These are phyloP conservation scores for Sinosuthora webbiana DNA, from an alignment of 2,113 vertebrate genomes.

Conservation along the genomic window DNA sequence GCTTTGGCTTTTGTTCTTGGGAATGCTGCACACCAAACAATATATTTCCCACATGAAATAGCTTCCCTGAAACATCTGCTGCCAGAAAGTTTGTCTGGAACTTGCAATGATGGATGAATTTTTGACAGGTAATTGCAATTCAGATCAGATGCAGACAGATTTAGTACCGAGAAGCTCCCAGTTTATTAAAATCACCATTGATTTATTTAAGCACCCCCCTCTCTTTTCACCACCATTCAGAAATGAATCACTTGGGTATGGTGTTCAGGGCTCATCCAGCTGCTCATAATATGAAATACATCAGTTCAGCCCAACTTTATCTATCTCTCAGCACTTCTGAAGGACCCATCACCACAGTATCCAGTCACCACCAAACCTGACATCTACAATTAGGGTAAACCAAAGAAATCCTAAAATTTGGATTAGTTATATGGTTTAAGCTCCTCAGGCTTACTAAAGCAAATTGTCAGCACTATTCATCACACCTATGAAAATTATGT, in stretches of 20 bases:
- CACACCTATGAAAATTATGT: not conserved
- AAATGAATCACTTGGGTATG: conserved; percentile 73
- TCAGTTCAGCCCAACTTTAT: conserved; percentile 25
- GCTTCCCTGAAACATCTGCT: conserved; percentile 75
- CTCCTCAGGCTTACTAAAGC: not conserved
- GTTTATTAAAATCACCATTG: conserved; percentile 80
- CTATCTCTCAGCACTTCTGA: conserved; percentile 15
- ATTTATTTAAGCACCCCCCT: conserved; percentile 72
- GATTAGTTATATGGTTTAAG: not conserved
- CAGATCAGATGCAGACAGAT: conserved; percentile 82
- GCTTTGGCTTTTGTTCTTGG: conserved; percentile 58
- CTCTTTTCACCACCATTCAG: conserved; percentile 67
- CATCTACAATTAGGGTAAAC: not conserved
- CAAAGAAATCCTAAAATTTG: not conserved
- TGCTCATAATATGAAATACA: conserved; percentile 53
- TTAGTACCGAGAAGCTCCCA: conserved; percentile 72
- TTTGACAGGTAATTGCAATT: conserved; percentile 83
- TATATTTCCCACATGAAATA: conserved; percentile 65
- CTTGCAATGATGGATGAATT: conserved; percentile 77
- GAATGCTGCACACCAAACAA: conserved; percentile 47
- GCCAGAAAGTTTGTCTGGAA: conserved; percentile 75
- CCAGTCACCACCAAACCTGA: not conserved
- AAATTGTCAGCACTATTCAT: not conserved
- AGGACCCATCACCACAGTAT: not conserved
- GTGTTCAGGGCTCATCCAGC: conserved; percentile 61